Base-by-base conservation (phyloP, 2,113 vertebrate genomes). In the Neolamprologus variostigma region DNA sequence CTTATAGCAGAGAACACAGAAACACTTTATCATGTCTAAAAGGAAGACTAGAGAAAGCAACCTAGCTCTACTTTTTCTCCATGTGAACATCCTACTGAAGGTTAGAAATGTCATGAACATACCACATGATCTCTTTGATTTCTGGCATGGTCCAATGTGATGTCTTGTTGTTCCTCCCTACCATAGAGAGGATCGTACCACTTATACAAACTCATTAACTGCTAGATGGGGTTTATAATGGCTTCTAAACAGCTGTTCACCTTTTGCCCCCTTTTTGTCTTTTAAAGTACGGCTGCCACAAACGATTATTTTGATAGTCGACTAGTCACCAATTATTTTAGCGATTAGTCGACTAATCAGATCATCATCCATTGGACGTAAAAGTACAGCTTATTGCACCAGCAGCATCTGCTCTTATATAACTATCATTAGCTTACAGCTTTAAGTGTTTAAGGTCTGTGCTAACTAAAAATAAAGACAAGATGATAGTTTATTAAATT, bases 1-100 rank as follows among this genome's bases (percentile, higher is more conserved):
- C 31, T 68, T 21, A 59, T 42, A 61, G 87, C 80, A 89, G 45
- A 61, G 26, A 40, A 40, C 45, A 6, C 45, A 84, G 80, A 80
- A 81, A 76, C 40, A 9, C 23, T 45, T 68, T 10, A 9, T 63
- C 47, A 19, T 11, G 14, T 4, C 53, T 81, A 16, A 83, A 66
- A 33, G 73, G 51, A 42, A 53, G 23, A 82, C 23, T 63, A 63
- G 21, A 8, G 35, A 71, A 73, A 61, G 40, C 2, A 3, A n/a
- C 37, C 12, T 55, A 35, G 2, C 4, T 76, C 23, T 31, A 47
- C 71, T 47, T 19, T 28, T 73, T 16, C 1, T 0, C 23, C 37
- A 42, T 16, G 21, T 26, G 8, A 71, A 42, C 37, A 1, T 42
- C n/a, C 37, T 21, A 71, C 11, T 42, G n/a, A 35, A 63, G 59